A percentile compares a stretch with the other conserved stretches of the same genome.
phyloP scores from a whole-genome alignment of 2,888 invertebrate species.

The Ornithoptera priamus region DNA sequence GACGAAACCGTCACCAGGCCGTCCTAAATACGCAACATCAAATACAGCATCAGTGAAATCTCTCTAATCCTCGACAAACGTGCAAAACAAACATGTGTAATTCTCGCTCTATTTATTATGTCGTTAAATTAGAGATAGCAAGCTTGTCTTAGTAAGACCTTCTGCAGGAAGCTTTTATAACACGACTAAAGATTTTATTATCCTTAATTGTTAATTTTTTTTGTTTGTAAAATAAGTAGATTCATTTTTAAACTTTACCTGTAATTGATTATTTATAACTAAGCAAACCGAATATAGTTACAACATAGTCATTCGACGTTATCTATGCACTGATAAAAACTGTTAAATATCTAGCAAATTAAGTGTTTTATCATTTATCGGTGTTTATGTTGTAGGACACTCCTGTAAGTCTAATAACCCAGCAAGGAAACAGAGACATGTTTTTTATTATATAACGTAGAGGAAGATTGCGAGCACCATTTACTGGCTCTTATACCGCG shows the following conservation, averaged over 20 bases:
- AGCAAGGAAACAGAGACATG: conserved; percentile 25
- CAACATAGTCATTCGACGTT: conserved; percentile 14
- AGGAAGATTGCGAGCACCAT: conserved; percentile 51
- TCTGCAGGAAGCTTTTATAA: conserved; percentile 5
- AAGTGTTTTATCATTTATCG: conserved; percentile 32
- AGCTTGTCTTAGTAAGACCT: conserved; percentile 25
- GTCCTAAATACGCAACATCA: conserved; percentile 15
- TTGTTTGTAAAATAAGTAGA: no score
- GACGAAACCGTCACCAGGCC: conserved; percentile 16
- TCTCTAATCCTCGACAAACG: conserved; percentile 26
- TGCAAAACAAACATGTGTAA: conserved; percentile 44
- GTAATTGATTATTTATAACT: conserved; percentile 11
- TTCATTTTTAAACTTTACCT: not conserved
- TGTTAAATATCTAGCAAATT: conserved; percentile 38
- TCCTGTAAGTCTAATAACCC: not conserved
- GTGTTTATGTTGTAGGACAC: conserved; percentile 27
- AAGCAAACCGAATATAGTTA: conserved; percentile 11
- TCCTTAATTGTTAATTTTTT: not conserved
- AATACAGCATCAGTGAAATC: conserved; percentile 20
- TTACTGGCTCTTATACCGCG: conserved; percentile 58
- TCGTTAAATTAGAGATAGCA: conserved; percentile 48
- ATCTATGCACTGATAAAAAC: conserved; percentile 39
- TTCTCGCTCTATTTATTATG: conserved; percentile 47
- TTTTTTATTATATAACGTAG: conserved; percentile 51
- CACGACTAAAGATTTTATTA: not conserved